Conservation (phyloP, 2,888 invertebrate genomes). For the Rotaria sp. region DNA sequence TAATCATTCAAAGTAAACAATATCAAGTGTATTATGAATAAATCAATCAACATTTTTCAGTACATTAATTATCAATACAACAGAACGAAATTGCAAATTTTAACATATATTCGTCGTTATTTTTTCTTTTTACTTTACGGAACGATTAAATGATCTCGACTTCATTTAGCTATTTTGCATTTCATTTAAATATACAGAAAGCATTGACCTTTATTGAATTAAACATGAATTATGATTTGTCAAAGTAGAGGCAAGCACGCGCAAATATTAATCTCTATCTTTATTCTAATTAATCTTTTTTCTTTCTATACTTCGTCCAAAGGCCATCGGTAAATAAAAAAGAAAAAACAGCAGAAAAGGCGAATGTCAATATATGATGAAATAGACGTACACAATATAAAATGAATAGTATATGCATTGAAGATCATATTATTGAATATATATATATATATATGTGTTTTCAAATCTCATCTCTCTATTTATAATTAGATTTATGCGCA, state of each 20-base stretch:
- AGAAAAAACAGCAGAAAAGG: background rate
- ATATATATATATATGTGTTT: conserved; percentile 13
- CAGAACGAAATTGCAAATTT: too few species aligned
- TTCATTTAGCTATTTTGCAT: background rate
- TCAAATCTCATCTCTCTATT: conserved; percentile 17
- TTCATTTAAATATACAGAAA: background rate
- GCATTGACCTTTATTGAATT: conserved; percentile 21
- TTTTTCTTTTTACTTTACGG: too few species aligned
- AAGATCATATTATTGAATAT: conserved; percentile 24
- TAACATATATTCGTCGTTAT: background rate
- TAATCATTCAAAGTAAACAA: background rate
- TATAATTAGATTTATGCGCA: conserved; percentile 24
- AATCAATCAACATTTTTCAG: background rate
- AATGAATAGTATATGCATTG: background rate
- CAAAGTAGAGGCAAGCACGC: conserved; percentile 10
- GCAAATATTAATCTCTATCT: conserved; percentile 24
- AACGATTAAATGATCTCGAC: background rate
- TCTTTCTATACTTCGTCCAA: conserved; percentile 6
- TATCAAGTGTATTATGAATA: background rate
- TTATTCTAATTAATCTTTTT: conserved; percentile 20
- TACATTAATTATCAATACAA: background rate
- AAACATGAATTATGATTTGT: conserved; percentile 24
- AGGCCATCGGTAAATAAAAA: conserved; percentile 24
- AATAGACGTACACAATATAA: background rate
- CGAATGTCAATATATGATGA: conserved; percentile 15